Conservation (phyloP, 1,140 invertebrate genomes). For the Cydia amplana region DNA sequence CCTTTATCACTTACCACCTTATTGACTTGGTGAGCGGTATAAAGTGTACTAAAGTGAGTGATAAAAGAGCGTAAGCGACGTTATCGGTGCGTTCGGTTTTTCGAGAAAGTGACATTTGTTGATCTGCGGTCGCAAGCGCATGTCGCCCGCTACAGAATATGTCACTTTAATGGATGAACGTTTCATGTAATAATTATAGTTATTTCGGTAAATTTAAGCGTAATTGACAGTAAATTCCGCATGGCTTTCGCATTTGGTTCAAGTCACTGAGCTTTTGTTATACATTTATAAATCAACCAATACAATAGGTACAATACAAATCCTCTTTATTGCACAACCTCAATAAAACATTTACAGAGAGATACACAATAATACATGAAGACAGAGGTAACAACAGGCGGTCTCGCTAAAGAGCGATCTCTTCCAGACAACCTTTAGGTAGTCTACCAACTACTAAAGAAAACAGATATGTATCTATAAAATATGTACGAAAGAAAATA, state of each 20-base stretch:
- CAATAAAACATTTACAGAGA: too few species aligned
- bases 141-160: not conserved
- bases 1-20: not conserved
- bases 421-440: too few species aligned
- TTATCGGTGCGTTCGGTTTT: not conserved
- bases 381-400: too few species aligned
- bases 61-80: not conserved
- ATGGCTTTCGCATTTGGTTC: not conserved
- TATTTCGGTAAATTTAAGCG: not conserved
- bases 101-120: constrained; percentile 10
- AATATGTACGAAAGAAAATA: too few species aligned
- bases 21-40: not conserved
- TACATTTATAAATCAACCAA: not conserved
- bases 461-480: too few species aligned
- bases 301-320: too few species aligned
- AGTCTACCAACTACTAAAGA: too few species aligned
- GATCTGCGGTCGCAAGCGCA: constrained; percentile 9
- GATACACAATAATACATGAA: too few species aligned
- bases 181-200: constrained; percentile 6
- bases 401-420: too few species aligned
- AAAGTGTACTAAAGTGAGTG: not conserved
- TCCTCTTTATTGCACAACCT: too few species aligned
- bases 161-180: constrained; percentile 6
- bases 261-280: not conserved
- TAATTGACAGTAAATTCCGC: not conserved